Base-by-base conservation (phyloP, 2,888 invertebrate genomes). In the Lypha dubia region DNA sequence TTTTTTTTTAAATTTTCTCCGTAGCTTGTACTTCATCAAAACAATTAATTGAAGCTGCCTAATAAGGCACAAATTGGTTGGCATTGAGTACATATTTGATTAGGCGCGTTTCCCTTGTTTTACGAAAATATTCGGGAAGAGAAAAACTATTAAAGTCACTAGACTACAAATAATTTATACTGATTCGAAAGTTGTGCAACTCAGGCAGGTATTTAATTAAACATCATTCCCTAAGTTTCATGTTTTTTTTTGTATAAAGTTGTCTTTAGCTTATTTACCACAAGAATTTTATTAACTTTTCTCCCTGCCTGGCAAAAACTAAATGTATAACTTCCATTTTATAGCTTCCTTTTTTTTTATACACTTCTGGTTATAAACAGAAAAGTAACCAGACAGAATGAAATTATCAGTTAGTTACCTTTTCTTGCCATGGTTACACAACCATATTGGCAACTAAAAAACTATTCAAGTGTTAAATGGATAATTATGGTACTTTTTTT, bases 401-500 rank as follows among this genome's bases (percentile, higher is more conserved):
- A 60, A 28, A 60, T 77, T 77, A 77, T 77, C 68, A 68, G 68
- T 75, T 77, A 60, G 60, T 51, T 51, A 77, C 68, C 77, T 51
- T 77, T 77, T 28, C n/a, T 76, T 44, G 38, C 44, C 28, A 60
- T 77, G 60, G 38, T 41, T 41, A 46, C 46, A 67, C 35, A 62
- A 41, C 32, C 41, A 53, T 70, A 70, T 70, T 41, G 70, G 28
- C 17, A 70, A 77, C 41, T 20, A 22, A 60, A 71, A 80, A 84
- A 49, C 70, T 71, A 84, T 46, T 80, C 80, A 76, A 80, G 80
- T 80, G 84, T 80, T 80, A 84, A 84, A 80, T 80, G 80, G 80
- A 80, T 84, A 80, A 84, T 84, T 84, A 84, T 79, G 62, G 38
- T 17, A 70, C 53, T 67, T 65, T 75, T 63, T 46, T 41, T 32